Evolutionary conservation across 2,888 invertebrate genomes (phyloP).

Genomic region (Drosophila histrio): DNA sequence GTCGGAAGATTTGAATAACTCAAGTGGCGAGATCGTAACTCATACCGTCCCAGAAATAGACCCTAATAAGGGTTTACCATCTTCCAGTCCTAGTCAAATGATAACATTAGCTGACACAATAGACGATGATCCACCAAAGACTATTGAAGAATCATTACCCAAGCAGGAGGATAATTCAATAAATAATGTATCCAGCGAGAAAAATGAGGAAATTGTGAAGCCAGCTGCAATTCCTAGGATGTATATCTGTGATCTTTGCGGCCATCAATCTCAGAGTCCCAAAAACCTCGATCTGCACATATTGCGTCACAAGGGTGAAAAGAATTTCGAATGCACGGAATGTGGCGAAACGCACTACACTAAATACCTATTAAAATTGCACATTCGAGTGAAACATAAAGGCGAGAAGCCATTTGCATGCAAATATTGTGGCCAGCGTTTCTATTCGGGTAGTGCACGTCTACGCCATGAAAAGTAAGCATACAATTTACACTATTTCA

Average conservation of each 20-base stretch:
- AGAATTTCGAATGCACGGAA: conserved; percentile 51
- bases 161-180: neutral
- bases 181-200: neutral
- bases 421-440: conserved; percentile 73
- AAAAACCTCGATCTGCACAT: conserved; percentile 39
- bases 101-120: neutral
- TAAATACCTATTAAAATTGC: conserved; percentile 47
- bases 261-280: conserved; percentile 14
- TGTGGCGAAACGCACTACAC: conserved; percentile 55
- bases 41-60: neutral
- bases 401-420: conserved; percentile 82
- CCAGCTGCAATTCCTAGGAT: conserved; percentile 6
- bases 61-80: neutral
- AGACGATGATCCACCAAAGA: neutral
- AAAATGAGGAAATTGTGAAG: neutral
- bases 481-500: neutral
- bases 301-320: conserved; percentile 53
- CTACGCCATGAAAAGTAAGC: conserved; percentile 78
- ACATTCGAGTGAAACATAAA: conserved; percentile 69
- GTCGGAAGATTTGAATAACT: neutral
- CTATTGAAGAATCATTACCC: neutral
- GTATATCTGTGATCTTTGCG: conserved; percentile 42
- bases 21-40: neutral
- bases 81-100: neutral
- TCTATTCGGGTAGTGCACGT: conserved; percentile 56